phyloP scores from a whole-genome alignment of 1,140 invertebrate genomes.

The Nymphalis io region DNA sequence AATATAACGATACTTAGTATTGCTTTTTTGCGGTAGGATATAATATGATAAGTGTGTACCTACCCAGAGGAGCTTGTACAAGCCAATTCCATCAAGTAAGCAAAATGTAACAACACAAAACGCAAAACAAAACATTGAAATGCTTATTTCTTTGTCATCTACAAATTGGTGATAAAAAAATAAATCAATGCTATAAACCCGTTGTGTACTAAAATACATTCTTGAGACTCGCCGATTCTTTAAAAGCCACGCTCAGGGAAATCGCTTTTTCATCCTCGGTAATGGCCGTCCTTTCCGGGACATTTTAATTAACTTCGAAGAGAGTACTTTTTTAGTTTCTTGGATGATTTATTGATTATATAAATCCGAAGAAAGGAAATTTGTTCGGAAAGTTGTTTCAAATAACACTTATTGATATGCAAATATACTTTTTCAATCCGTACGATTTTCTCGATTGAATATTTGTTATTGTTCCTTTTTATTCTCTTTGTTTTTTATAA shows the following conservation, averaged over 20 bases:
- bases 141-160: neutral
- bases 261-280: conserved; percentile 76
- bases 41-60: too few species aligned
- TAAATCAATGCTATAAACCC: neutral
- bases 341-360: conserved; percentile 62
- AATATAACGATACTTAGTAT: too few species aligned
- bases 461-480: neutral
- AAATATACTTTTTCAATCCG: neutral
- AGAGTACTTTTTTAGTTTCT: conserved; percentile 69
- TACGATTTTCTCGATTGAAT: conserved; percentile 1
- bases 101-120: too few species aligned
- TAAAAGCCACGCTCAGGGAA: conserved; percentile 69
- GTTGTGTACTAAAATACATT: conserved; percentile 49
- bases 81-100: too few species aligned
- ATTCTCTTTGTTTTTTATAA: neutral
- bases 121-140: neutral
- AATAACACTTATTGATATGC: conserved; percentile 6
- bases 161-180: neutral
- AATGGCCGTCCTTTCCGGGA: conserved; percentile 68
- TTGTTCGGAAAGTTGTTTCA: neutral
- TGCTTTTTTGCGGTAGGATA: too few species aligned
- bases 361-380: conserved; percentile 19
- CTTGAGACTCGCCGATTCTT: conserved; percentile 69
- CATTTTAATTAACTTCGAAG: conserved; percentile 76
- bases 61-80: too few species aligned